Evolutionary conservation across 2,113 vertebrate genomes (phyloP), one percentile per base, ranked within the genome.

Genomic region (Alligator sinensis): DNA sequence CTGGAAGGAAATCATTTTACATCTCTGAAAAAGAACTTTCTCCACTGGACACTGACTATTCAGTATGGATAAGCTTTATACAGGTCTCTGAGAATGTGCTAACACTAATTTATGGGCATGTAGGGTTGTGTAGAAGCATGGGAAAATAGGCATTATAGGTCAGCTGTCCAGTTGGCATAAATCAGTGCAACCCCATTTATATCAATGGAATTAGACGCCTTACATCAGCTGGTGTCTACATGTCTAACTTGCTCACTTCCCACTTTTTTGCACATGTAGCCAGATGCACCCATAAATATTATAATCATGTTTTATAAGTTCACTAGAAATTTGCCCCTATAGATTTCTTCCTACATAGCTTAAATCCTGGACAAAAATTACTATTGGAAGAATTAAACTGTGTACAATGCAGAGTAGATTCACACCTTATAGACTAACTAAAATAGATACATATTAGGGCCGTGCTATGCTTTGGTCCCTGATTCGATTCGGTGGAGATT

Each of bases 281-380:
- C 66, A 75, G 79, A 72, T 30, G 11, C 62, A 93, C 47, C 63
- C 62, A 34, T 34, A 28, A 62, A 81, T 77, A 54, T 89, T 57
- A 19, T 6, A 21, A 57, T 0, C 66, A 4, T 24, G 38, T 12
- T 1, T 78, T 66, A 80, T 0, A 4, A 94, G 30, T 9, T 11
- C 24, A 17, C 34, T 0, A 0, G 54, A 2, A 79, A 27, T 5
- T 0, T 6, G 87, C 21, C 25, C 63, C 54, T 58, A 84, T n/a
- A 22, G 47, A 47, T 55, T 90, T 82, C 81, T 83, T n/a, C 30
- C 64, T 68, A 79, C 93, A 77, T 7, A n/a, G 58, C 54, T 63
- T 54, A 34, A 17, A 70, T 22, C 21, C 15, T 82, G 15, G 55
- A 72, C 47, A 92, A 91, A 94, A 24, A 27, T 74, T 80, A 34